Evolutionary conservation across 1,140 invertebrate species (phyloP).

Genomic region (Drosophila bifasciata): DNA sequence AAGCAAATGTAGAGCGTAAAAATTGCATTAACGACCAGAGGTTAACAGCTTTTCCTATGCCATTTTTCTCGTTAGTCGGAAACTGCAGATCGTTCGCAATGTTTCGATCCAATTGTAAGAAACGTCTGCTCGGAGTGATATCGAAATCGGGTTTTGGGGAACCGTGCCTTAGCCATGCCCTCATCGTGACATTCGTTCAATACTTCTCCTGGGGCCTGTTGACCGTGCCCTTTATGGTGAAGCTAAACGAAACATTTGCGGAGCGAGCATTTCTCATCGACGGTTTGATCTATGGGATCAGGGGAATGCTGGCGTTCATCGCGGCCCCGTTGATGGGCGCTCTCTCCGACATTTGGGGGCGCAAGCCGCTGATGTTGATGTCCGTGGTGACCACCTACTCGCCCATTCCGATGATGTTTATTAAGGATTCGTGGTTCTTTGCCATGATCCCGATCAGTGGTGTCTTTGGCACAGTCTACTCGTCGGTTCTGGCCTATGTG

Average conservation of each 20-base stretch:
- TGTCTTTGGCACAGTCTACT: conserved; percentile 99
- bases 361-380: conserved; percentile 98
- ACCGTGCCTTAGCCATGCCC: conserved; percentile 97
- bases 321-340: conserved; percentile 98
- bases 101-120: background rate
- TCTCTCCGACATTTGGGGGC: conserved; percentile 98
- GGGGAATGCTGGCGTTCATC: conserved; percentile 98
- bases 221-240: conserved; percentile 98
- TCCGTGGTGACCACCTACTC: conserved; percentile 99
- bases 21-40: conserved; percentile 5
- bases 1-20: conserved; percentile 7
- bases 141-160: conserved; percentile 92
- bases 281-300: conserved; percentile 98
- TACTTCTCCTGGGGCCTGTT: conserved; percentile 99
- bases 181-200: conserved; percentile 99
- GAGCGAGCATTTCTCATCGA: conserved; percentile 99
- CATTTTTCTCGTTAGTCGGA: conserved; percentile 1
- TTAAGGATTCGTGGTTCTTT: conserved; percentile 99
- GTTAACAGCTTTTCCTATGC: background rate
- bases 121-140: background rate
- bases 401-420: conserved; percentile 98
- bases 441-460: conserved; percentile 99
- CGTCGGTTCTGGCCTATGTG: conserved; percentile 99
- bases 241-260: conserved; percentile 98
- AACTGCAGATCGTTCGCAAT: background rate